A percentile compares a stretch with the other conserved stretches of the same genome.
phyloP scores from a whole-genome alignment of 2,113 vertebrate genomes.

The Elephas maximus region DNA sequence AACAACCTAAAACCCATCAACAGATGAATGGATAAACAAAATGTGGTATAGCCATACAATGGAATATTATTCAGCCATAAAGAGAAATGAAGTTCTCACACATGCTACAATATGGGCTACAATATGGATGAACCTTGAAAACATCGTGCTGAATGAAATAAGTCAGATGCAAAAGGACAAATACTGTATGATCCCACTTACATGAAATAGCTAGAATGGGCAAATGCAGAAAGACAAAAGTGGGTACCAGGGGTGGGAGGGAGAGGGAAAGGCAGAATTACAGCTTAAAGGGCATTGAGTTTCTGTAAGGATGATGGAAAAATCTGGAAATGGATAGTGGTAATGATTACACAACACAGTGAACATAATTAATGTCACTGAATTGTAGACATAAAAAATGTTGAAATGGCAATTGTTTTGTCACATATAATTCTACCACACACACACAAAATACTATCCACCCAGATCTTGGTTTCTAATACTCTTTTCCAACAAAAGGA shows the following conservation, averaged over 20 bases:
- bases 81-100: neutral
- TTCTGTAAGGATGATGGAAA: neutral
- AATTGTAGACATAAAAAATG: neutral
- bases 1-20: neutral
- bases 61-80: neutral
- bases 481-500: slow-evolving; percentile 25
- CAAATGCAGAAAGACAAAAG: neutral
- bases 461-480: slow-evolving; percentile 25
- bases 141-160: neutral
- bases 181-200: neutral
- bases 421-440: neutral
- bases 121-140: neutral
- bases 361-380: neutral
- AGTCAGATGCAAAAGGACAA: neutral
- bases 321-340: neutral
- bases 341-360: neutral
- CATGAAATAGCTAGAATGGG: neutral
- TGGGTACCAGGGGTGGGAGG: neutral
- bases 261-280: neutral
- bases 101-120: neutral
- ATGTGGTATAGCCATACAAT: neutral
- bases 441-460: neutral
- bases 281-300: neutral
- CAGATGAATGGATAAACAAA: neutral
- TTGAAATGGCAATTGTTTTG: neutral